These are phyloP conservation scores for Tauraco erythrolophus DNA, from an alignment of 2,113 vertebrate genomes.

Conservation along the genomic window DNA sequence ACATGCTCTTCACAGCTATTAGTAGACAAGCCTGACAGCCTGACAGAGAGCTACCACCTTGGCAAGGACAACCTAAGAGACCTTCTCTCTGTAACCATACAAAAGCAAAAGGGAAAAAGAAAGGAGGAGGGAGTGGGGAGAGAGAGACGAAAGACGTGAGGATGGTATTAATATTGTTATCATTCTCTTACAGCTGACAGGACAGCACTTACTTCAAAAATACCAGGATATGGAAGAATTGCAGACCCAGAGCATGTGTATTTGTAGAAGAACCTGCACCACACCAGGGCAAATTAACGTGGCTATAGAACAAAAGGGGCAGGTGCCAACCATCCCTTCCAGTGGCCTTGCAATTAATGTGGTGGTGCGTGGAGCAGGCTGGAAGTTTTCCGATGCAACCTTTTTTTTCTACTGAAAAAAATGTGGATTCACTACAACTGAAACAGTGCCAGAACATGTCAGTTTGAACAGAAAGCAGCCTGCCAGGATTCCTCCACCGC, in stretches of 20 bases:
- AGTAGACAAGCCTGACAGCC: constrained; percentile 8
- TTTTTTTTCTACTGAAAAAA: neutral
- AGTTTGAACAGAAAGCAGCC: neutral
- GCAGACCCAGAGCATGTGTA: neutral
- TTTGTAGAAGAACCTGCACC: neutral
- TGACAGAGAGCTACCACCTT: constrained; percentile 20
- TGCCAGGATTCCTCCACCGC: neutral
- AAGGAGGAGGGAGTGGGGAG: neutral
- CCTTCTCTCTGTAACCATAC: neutral
- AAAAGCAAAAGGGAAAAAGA: neutral
- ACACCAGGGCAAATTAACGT: neutral
- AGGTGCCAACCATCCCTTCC: neutral
- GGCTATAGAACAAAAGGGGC: neutral
- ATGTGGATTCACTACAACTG: neutral
- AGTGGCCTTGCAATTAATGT: neutral
- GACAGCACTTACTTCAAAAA: neutral
- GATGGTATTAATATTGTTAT: neutral
- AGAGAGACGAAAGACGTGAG: neutral
- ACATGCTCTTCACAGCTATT: neutral
- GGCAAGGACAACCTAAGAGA: constrained; percentile 6
- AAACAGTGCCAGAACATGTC: neutral
- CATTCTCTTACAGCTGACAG: neutral
- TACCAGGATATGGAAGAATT: neutral
- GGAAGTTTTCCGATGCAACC: neutral
- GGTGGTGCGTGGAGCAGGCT: neutral